Base-by-base conservation (phyloP, 2,888 invertebrate genomes). In the Drosophila demipolita region DNA sequence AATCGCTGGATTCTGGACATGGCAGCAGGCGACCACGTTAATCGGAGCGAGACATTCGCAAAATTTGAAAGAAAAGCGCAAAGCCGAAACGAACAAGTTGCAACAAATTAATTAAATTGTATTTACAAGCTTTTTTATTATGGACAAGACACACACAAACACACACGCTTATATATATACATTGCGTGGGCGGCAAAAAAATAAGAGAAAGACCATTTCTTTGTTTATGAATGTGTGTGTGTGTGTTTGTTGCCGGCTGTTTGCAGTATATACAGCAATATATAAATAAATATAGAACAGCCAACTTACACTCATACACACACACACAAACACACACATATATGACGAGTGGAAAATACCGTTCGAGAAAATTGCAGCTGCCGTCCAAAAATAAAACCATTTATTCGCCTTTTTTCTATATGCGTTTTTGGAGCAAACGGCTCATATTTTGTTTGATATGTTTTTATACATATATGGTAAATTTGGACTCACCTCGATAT, bases 1-100 rank as follows among this genome's bases (percentile, higher is more conserved):
- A 82, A 98, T 96, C 23, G 97, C 96, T 79, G 99, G 98, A 94
- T 99, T 97, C 97, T 97, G 91, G 42, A 20, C 23, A 45, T 8
- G 45, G 8, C 8, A 15, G 23, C 73, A 62, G 61, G 66, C 63
- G 76, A 73, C 66, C 66, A 57, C 67, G 36, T 49, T 60, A 67
- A 82, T 68, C 69, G 72, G 82, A 78, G 69, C 79, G 45, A 63
- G 72, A 78, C 80, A 66, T 71, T 23, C 70, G 70, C 80, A 80
- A 45, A 72, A 72, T 66, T 32, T n/a, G 6, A 50, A 26, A 55
- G 26, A 23, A 23, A 57, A 68, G 50, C 48, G 60, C 53, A 69
- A 26, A 70, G 64, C 71, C 17, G 70, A 23, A 42, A 65, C 35
- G 52, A 60, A 66, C 4, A 59, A 55, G 57, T 64, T 69, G 35